Evolutionary conservation across 2,113 vertebrate species (phyloP).

Genomic region (Notothenia coriiceps): DNA sequence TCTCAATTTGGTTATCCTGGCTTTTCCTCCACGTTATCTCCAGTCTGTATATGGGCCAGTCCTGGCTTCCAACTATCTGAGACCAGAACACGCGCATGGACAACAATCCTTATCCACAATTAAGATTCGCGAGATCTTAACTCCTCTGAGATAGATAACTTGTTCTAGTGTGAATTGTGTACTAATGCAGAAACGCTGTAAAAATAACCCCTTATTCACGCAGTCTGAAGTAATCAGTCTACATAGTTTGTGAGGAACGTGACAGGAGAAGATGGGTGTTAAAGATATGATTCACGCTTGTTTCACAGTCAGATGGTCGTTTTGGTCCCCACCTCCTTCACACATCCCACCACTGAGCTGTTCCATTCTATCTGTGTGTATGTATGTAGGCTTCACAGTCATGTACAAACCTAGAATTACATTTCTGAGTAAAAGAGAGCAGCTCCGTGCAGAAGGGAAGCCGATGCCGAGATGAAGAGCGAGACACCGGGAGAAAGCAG

Average conservation of each 20-base stretch:
- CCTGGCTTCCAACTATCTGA: not conserved
- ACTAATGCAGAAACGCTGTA: not conserved
- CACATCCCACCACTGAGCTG: constrained; percentile 79
- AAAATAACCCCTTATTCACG: not conserved
- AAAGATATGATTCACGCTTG: constrained; percentile 69
- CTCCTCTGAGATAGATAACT: not conserved
- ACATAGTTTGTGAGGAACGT: constrained; percentile 35
- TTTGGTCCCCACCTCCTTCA: constrained; percentile 73
- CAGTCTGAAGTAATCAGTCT: constrained; percentile 31
- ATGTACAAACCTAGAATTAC: constrained; percentile 45
- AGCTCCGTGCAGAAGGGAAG: constrained; percentile 13
- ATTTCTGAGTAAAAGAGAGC: constrained; percentile 45
- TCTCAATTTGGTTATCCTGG: not conserved
- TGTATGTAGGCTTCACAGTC: constrained; percentile 50
- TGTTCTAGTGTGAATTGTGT: not conserved
- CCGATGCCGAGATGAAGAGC: constrained; percentile 27
- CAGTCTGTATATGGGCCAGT: no score
- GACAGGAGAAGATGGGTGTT: constrained; percentile 54
- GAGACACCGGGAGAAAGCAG: constrained; percentile 44
- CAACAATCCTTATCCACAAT: not conserved
- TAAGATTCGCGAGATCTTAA: not conserved
- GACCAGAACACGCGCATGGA: not conserved
- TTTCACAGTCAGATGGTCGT: constrained; percentile 71
- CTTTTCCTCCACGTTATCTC: not conserved
- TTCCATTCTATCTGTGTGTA: constrained; percentile 65